Percentiles rank a stretch among this genome's conserved stretches.
These are phyloP conservation scores for Callaeas wilsoni DNA, from an alignment of 2,113 vertebrate genomes.

Conservation along the genomic window DNA sequence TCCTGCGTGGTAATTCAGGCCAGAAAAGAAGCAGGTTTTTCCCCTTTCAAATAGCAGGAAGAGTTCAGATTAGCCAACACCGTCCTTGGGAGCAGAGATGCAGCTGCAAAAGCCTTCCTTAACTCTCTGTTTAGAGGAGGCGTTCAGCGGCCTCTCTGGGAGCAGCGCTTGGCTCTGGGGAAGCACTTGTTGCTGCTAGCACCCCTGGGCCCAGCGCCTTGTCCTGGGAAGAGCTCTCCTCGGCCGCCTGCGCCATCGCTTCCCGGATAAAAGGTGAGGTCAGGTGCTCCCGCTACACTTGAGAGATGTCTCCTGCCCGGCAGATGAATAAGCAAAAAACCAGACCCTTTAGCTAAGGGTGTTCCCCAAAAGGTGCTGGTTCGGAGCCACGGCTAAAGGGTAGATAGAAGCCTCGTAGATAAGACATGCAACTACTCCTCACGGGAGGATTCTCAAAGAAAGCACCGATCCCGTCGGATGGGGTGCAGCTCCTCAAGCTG, in stretches of 20 bases:
- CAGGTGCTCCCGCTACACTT: neutral
- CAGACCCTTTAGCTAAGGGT: neutral
- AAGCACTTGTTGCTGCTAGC: neutral
- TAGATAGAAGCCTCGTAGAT: neutral
- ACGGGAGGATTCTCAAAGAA: neutral
- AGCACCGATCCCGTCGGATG: neutral
- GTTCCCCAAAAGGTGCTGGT: neutral
- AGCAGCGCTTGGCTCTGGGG: neutral
- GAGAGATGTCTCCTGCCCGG: neutral
- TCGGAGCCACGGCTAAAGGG: neutral
- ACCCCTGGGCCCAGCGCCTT: no score
- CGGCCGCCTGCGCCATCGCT: neutral
- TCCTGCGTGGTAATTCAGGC: neutral
- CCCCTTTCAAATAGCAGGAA: neutral
- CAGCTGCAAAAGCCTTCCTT: neutral
- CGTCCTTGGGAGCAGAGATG: neutral
- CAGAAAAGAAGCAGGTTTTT: neutral
- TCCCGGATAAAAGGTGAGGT: neutral
- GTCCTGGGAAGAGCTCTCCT: neutral
- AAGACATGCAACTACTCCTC: neutral
- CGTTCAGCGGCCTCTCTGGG: fast-evolving
- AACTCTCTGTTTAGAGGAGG: neutral
- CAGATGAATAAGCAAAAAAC: neutral
- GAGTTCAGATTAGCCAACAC: neutral
- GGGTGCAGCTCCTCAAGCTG: neutral